Percentiles rank a stretch among this genome's conserved stretches.
Conservation (phyloP, 2,113 vertebrate genomes). For the Gobiocypris rarus region DNA sequence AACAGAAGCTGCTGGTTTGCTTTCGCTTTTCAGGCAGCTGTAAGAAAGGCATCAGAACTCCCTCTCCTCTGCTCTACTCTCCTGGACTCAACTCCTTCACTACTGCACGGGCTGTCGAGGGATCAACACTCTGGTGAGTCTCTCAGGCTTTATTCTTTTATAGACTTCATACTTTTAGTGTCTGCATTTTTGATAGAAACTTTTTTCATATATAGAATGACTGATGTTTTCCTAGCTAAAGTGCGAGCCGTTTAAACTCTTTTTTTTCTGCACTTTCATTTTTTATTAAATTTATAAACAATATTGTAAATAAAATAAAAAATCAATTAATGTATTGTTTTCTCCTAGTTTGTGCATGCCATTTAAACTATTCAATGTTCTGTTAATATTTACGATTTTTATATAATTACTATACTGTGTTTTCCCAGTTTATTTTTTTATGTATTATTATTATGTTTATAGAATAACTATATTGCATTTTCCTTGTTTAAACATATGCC, state of each 20-base stretch:
- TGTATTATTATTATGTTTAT: neutral
- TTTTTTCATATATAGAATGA: neutral
- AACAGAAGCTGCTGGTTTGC: constrained; percentile 14
- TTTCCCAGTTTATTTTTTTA: neutral
- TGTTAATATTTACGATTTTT: neutral
- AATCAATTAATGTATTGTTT: neutral
- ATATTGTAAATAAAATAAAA: neutral
- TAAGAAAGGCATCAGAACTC: constrained; percentile 31
- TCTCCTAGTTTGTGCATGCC: neutral
- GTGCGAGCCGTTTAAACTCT: neutral
- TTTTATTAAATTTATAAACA: neutral
- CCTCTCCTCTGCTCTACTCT: constrained; percentile 14
- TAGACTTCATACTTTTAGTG: neutral
- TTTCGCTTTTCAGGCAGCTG: constrained; percentile 35
- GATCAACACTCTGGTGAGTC: constrained; percentile 44
- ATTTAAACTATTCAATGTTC: neutral
- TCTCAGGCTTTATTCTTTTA: constrained; percentile 7
- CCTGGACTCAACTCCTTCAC: constrained; percentile 44
- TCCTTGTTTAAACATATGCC: too few species aligned
- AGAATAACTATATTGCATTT: neutral
- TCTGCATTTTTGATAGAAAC: neutral
- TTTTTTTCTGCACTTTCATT: neutral
- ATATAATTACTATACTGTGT: neutral
- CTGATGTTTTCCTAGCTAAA: neutral
- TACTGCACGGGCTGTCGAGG: constrained; percentile 25